Evolutionary conservation across 2,888 invertebrate species (phyloP).

Genomic region (Homarus gammarus): DNA sequence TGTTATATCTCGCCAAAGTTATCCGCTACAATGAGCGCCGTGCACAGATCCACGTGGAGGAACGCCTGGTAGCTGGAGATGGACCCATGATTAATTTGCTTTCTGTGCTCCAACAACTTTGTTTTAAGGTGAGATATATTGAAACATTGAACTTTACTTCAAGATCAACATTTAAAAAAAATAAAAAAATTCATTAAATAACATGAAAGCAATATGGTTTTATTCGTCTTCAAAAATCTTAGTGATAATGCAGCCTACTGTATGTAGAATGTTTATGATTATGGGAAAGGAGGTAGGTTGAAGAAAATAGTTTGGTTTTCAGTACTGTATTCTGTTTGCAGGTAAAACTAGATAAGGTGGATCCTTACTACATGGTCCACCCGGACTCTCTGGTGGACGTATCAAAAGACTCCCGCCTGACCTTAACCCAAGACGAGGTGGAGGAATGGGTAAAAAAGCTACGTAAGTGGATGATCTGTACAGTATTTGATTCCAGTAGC

Average conservation of each 20-base stretch:
- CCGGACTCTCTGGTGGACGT: slow-evolving; percentile 84
- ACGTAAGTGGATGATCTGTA: slow-evolving; percentile 79
- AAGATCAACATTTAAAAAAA: too few species aligned
- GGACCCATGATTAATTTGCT: slow-evolving; percentile 97
- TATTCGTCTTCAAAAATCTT: too few species aligned
- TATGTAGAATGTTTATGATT: too few species aligned
- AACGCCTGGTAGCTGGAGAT: slow-evolving; percentile 91
- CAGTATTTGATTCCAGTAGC: too few species aligned
- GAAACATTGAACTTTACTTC: too few species aligned
- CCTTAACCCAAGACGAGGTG: slow-evolving; percentile 89
- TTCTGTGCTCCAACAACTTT: slow-evolving; percentile 92
- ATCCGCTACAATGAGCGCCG: slow-evolving; percentile 91
- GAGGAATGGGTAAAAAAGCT: slow-evolving; percentile 86
- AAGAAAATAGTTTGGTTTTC: too few species aligned
- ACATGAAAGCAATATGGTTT: too few species aligned
- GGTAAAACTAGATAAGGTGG: slow-evolving; percentile 93
- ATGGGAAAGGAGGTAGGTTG: too few species aligned
- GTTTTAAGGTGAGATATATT: slow-evolving; percentile 83
- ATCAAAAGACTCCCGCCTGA: slow-evolving; percentile 88
- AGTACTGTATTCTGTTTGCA: slow-evolving; percentile 76
- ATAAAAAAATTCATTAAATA: too few species aligned
- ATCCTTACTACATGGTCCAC: slow-evolving; percentile 93
- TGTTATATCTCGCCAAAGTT: slow-evolving; percentile 89
- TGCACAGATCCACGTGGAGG: slow-evolving; percentile 93
- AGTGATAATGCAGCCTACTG: too few species aligned